Conservation (phyloP, 1,140 invertebrate species). For the Drosophila carrolli region DNA sequence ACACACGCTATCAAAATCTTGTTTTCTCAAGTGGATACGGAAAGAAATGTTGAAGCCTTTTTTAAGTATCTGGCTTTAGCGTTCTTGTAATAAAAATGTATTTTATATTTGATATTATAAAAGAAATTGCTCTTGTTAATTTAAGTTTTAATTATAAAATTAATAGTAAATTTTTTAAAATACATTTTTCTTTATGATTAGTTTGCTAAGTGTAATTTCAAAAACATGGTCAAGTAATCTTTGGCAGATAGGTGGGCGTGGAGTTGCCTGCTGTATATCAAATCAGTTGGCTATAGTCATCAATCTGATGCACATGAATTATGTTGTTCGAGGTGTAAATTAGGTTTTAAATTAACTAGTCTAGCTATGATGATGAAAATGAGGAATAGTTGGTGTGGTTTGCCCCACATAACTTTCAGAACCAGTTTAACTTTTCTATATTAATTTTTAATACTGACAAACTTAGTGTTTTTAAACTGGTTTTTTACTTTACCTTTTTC, state of each 20-base stretch:
- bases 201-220: slow-evolving; percentile 1
- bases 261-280: slow-evolving; percentile 30
- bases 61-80: too few relatives aligned
- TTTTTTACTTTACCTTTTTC: background rate
- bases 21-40: slow-evolving; percentile 25
- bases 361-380: background rate
- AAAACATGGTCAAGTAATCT: slow-evolving; percentile 25
- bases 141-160: too few relatives aligned
- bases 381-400: background rate
- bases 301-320: slow-evolving; percentile 42
- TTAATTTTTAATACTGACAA: background rate
- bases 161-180: background rate
- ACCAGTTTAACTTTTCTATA: slow-evolving; percentile 10
- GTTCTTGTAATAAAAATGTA: too few relatives aligned
- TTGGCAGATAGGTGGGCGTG: slow-evolving; percentile 42
- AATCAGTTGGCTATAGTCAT: slow-evolving; percentile 22
- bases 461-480: background rate
- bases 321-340: slow-evolving; percentile 57
- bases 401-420: slow-evolving; percentile 4
- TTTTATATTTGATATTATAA: too few relatives aligned
- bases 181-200: background rate
- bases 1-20: slow-evolving; percentile 39
- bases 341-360: slow-evolving; percentile 38
- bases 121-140: too few relatives aligned
- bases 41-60: background rate